These are phyloP conservation scores for Capra hircus DNA, from an alignment of 2,113 vertebrate species.

Conservation along the genomic window DNA sequence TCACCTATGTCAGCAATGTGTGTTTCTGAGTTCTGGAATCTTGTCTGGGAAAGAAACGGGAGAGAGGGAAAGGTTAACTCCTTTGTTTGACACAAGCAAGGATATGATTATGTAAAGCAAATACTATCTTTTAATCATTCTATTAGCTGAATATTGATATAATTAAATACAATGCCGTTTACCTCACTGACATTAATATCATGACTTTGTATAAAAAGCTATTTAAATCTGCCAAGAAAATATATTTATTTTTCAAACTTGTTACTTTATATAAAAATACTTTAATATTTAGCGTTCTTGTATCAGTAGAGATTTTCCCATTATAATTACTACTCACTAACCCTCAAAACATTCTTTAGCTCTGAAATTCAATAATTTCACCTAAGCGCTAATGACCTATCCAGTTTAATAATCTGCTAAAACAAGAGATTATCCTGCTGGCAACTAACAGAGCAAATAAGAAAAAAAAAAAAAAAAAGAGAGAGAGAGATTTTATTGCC, in stretches of 20 bases:
- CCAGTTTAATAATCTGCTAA: background rate
- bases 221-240: constrained; percentile 20
- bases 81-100: background rate
- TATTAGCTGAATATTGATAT: constrained; percentile 20
- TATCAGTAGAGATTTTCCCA: background rate
- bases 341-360: background rate
- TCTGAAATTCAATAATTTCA: constrained; percentile 1
- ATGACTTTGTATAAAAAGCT: constrained; percentile 29
- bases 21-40: background rate
- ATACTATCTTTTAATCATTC: constrained; percentile 16
- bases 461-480: background rate
- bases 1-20: background rate
- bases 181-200: background rate
- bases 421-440: background rate
- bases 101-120: background rate
- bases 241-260: background rate
- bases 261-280: background rate
- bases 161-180: constrained; percentile 1
- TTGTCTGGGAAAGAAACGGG: background rate
- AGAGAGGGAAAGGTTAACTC: background rate
- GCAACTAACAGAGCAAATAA: background rate
- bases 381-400: background rate
- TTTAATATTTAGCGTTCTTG: constrained; percentile 32
- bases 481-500: background rate
- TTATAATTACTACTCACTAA: background rate